Evolutionary conservation across 1,140 invertebrate genomes (phyloP).

Genomic region (Muscidifurax raptorellus): DNA sequence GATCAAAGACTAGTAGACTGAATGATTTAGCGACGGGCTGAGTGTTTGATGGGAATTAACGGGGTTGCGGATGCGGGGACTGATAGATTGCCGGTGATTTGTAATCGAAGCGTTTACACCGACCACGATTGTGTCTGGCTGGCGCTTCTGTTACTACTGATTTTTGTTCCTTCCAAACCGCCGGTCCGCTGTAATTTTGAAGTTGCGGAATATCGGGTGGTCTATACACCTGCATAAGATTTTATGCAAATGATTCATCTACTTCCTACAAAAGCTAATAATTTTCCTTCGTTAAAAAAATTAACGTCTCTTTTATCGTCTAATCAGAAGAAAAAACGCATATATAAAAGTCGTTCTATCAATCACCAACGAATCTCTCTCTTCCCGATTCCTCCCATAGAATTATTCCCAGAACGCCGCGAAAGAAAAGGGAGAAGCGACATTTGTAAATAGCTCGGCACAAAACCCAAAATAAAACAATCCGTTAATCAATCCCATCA

Average conservation of each 20-base stretch:
- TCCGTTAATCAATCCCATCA: conserved; percentile 45
- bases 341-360: too few relatives aligned
- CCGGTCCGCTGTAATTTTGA: too few relatives aligned
- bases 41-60: conserved; percentile 1
- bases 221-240: too few relatives aligned
- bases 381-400: too few relatives aligned
- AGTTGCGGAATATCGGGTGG: too few relatives aligned
- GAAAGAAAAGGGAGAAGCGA: neutral
- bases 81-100: neutral
- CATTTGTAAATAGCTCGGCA: conserved; percentile 26
- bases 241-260: too few relatives aligned
- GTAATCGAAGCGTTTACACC: neutral
- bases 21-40: neutral
- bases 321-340: too few relatives aligned
- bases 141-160: neutral
- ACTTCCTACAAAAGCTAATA: too few relatives aligned
- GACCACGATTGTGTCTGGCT: neutral
- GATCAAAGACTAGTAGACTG: neutral
- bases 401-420: neutral
- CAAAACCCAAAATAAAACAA: conserved; percentile 43
- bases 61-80: neutral
- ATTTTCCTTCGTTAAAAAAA: too few relatives aligned
- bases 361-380: too few relatives aligned
- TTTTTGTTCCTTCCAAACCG: too few relatives aligned
- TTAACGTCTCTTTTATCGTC: too few relatives aligned